Conservation (phyloP, 2,113 vertebrate genomes). For the Boleophthalmus pectinirostris region DNA sequence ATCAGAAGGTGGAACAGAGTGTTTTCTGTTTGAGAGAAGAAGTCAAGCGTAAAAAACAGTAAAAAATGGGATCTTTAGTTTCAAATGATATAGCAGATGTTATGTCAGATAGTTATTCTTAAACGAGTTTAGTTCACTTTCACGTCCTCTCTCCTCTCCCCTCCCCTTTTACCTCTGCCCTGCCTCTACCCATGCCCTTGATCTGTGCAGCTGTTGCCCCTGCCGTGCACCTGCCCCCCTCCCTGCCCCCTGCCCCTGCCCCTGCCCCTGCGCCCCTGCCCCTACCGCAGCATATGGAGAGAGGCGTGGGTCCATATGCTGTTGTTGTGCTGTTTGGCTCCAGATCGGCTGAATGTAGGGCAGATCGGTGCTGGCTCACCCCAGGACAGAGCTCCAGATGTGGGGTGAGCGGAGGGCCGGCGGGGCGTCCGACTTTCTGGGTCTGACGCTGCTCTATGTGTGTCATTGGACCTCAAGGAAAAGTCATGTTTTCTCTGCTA, state of each 20-base stretch:
- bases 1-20: too few relatives aligned
- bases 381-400: conserved; percentile 49
- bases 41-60: too few relatives aligned
- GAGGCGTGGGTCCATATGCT: conserved; percentile 56
- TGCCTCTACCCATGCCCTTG: conserved; percentile 29
- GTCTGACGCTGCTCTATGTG: not conserved
- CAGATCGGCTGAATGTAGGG: conserved; percentile 19
- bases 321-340: conserved; percentile 49
- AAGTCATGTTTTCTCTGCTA: not conserved
- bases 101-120: too few relatives aligned
- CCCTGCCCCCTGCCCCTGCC: too few relatives aligned
- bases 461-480: not conserved
- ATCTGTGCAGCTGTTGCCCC: conserved; percentile 24
- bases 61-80: too few relatives aligned
- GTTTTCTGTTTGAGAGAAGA: too few relatives aligned
- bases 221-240: not conserved
- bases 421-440: not conserved
- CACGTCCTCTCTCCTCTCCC: too few relatives aligned
- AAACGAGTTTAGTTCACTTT: too few relatives aligned
- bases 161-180: not conserved
- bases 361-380: conserved; percentile 42
- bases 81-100: too few relatives aligned
- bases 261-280: not conserved
- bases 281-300: conserved; percentile 54
- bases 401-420: not conserved